These are phyloP conservation scores for Echinops telfairi DNA, from an alignment of 2,113 vertebrate species.

Conservation along the genomic window DNA sequence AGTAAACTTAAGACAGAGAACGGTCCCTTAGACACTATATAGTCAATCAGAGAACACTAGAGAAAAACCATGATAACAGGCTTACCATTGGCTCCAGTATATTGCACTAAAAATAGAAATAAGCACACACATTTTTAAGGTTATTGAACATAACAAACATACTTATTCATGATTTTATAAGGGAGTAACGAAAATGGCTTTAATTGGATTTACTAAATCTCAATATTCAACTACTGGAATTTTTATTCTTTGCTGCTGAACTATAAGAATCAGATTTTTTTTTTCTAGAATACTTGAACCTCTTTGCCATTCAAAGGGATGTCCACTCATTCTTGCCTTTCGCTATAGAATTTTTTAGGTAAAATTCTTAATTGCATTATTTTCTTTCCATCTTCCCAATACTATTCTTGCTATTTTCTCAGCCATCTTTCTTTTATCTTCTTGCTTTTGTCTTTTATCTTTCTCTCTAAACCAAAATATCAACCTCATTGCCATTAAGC, in stretches of 20 bases:
- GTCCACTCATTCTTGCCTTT: neutral
- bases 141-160: constrained; percentile 7
- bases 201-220: neutral
- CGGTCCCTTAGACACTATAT: neutral
- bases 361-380: neutral
- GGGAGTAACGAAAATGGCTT: neutral
- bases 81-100: constrained; percentile 60
- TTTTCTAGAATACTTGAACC: neutral
- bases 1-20: neutral
- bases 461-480: neutral
- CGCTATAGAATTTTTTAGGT: neutral
- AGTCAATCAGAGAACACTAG: neutral
- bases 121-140: neutral
- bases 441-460: neutral
- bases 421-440: neutral
- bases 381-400: neutral
- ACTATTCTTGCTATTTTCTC: neutral
- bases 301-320: neutral
- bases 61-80: neutral
- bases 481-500: neutral
- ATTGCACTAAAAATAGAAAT: constrained; percentile 74
- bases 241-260: neutral
- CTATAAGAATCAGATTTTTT: neutral
- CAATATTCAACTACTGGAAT: neutral
- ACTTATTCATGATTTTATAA: neutral